phyloP scores from a whole-genome alignment of 2,113 vertebrate species.

The Trachemys scripta region DNA sequence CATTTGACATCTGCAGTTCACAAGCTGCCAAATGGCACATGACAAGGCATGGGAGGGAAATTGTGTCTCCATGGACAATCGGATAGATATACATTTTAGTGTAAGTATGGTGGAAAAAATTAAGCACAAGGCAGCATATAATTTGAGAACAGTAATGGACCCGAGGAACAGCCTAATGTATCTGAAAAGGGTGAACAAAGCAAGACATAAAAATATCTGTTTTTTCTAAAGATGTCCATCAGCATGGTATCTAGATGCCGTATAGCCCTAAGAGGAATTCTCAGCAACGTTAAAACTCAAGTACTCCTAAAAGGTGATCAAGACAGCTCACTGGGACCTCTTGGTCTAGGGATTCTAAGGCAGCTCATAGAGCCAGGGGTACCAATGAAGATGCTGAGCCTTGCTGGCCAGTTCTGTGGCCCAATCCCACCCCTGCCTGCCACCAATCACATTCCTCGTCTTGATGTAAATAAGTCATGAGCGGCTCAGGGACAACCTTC shows the following conservation, averaged over 20 bases:
- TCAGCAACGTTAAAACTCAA: not conserved
- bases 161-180: not conserved
- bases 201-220: not conserved
- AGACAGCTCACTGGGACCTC: not conserved
- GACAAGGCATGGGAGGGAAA: not conserved
- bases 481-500: not conserved
- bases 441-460: not conserved
- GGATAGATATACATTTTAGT: not conserved
- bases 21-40: not conserved
- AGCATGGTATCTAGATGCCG: not conserved
- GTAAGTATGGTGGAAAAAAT: not conserved
- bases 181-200: not conserved
- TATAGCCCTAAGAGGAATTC: not conserved
- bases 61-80: not conserved
- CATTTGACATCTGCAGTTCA: not conserved
- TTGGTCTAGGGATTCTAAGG: not conserved
- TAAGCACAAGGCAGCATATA: not conserved
- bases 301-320: not conserved
- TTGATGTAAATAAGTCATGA: not conserved
- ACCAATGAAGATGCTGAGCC: not conserved
- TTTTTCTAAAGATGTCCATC: not conserved
- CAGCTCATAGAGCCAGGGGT: not conserved
- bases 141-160: not conserved
- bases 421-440: not conserved
- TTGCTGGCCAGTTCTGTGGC: not conserved